Conservation (phyloP, 2,888 invertebrate genomes). For the Druceiella hillmani region DNA sequence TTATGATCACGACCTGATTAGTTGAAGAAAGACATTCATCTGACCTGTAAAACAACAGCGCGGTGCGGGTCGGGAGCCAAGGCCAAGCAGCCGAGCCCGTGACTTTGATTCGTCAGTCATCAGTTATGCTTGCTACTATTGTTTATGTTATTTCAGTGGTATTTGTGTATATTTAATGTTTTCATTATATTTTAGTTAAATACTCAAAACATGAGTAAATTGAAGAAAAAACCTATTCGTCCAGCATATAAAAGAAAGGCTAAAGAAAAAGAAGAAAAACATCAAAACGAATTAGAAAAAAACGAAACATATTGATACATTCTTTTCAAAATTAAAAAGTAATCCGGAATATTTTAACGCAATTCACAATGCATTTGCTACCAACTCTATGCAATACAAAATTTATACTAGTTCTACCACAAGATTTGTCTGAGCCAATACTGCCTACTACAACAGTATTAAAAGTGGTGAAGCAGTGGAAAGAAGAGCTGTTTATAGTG, state of each 20-base stretch:
- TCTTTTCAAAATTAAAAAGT: conserved; percentile 11
- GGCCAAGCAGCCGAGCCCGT: too few species aligned
- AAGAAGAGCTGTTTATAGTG: conserved; percentile 9
- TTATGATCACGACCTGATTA: too few species aligned
- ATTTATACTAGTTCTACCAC: conserved; percentile 8
- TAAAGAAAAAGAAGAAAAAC: conserved; percentile 11
- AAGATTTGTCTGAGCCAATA: conserved; percentile 8
- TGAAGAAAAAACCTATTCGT: conserved; percentile 8
- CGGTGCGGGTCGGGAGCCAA: too few species aligned
- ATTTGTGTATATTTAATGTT: too few species aligned
- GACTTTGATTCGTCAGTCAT: too few species aligned
- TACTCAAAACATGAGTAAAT: too few species aligned
- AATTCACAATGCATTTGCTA: conserved; percentile 4
- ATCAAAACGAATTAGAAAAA: conserved; percentile 9
- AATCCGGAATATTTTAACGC: conserved; percentile 4
- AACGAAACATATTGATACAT: conserved; percentile 11
- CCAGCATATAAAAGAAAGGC: conserved; percentile 10
- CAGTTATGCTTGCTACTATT: too few species aligned
- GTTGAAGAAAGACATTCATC: too few species aligned
- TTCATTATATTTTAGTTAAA: too few species aligned
- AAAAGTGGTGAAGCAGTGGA: conserved; percentile 7
- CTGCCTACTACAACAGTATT: conserved; percentile 8
- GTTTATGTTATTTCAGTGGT: too few species aligned
- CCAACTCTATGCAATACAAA: conserved; percentile 7
- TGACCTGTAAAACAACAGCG: too few species aligned